phyloP scores from a whole-genome alignment of 2,113 vertebrate species.

The Micromys minutus region DNA sequence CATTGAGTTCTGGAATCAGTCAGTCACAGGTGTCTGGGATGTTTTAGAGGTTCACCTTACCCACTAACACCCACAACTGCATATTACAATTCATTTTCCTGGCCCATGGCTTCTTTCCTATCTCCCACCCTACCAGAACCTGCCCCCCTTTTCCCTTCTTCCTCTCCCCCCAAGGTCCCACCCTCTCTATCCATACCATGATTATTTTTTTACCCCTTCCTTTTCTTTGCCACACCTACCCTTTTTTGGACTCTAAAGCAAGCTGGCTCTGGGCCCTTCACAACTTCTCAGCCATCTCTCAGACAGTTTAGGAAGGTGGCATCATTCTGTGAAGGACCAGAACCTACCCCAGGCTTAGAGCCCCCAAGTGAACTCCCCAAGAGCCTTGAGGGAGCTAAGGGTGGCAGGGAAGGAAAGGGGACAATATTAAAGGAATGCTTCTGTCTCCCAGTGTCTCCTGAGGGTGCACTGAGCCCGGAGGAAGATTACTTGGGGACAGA shows the following conservation, averaged over 20 bases:
- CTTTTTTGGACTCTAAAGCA: slow-evolving; percentile 75
- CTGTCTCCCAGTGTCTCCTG: not conserved
- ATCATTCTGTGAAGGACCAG: slow-evolving; percentile 92
- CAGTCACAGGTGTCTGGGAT: too few species aligned
- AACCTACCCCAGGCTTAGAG: not conserved
- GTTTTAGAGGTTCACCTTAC: too few species aligned
- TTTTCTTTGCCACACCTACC: slow-evolving; percentile 55
- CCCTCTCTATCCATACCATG: too few species aligned
- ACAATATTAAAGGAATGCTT: not conserved
- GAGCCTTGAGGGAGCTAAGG: not conserved
- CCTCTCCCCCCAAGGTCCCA: too few species aligned
- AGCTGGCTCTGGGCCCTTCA: slow-evolving; percentile 78
- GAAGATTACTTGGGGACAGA: not conserved
- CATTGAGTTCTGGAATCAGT: too few species aligned
- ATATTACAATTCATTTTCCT: too few species aligned
- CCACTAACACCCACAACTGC: too few species aligned
- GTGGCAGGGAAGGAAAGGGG: not conserved
- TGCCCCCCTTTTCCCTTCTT: too few species aligned
- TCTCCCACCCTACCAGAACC: too few species aligned
- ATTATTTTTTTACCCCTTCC: too few species aligned
- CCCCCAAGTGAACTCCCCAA: not conserved
- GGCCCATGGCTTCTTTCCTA: too few species aligned
- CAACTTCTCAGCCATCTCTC: slow-evolving; percentile 87
- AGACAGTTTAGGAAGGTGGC: slow-evolving; percentile 86
- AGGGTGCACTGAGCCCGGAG: not conserved